Base-by-base conservation (phyloP, 1,140 invertebrate species). In the Augochlora pura region DNA sequence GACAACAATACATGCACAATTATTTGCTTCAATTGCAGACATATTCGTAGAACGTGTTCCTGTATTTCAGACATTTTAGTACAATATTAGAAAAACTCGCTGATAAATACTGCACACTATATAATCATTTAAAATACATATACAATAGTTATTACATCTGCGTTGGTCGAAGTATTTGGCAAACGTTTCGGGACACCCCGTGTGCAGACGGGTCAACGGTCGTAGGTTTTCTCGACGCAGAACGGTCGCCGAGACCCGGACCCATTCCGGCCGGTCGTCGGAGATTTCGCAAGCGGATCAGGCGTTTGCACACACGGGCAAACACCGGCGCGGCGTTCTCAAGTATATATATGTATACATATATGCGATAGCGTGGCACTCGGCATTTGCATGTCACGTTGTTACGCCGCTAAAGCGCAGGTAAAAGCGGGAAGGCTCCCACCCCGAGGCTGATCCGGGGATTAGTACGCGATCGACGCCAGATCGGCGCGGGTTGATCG, bases 321-420 rank as follows among this genome's bases (percentile, higher is more conserved):
- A n/a, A n/a, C n/a, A 59, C 42, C 71, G 60, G 12, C 68, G 25
- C 25, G 68, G 52, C 60, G 82, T 69, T 84, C 60, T 70, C 49
- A 72, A 75, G 27, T 82, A 32, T 32, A 32, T n/a, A n/a, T n/a
- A n/a, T n/a, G n/a, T n/a, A n/a, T n/a, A n/a, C n/a, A n/a, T n/a
- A n/a, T 32, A 73, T 65, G 76, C 81, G 82, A 83, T 79, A 83
- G 77, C 81, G 71, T 57, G 82, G n/a, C 49, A 60, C 49, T 74
- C 83, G 82, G 82, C 84, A 85, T 85, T 85, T 85, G 83, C 83
- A 71, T 85, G 83, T 85, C 84, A 81, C 84, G 83, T 78, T 63
- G 78, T 54, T 82, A 68, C 75, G 70, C 76, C 62, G 75, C 70
- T 32, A 64, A 66, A 71, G 62, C 65, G 71, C 71, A 76, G 72